A percentile compares a stretch with the other conserved stretches of the same genome.
phyloP scores from a whole-genome alignment of 2,888 invertebrate genomes.

The Conomelus anceps region DNA sequence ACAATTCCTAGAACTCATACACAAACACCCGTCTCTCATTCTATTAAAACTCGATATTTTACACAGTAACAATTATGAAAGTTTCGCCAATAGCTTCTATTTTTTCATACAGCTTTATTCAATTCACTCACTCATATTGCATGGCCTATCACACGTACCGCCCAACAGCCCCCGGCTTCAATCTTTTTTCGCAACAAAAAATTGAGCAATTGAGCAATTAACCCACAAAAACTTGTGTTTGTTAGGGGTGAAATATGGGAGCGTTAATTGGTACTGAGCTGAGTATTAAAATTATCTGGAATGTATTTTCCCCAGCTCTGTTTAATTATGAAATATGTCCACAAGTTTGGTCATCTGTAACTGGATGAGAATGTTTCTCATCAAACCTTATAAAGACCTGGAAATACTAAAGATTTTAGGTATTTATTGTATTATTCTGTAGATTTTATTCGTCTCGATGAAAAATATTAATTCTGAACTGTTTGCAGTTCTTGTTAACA shows the following conservation, averaged over 20 bases:
- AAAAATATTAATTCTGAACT: too few relatives aligned
- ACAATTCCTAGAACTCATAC: not conserved
- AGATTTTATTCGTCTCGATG: too few relatives aligned
- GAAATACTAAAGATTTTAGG: too few relatives aligned
- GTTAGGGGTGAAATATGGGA: not conserved
- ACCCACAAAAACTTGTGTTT: not conserved
- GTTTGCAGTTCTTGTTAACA: too few relatives aligned
- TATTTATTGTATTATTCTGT: too few relatives aligned
- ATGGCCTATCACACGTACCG: not conserved
- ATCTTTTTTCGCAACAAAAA: not conserved
- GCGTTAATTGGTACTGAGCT: not conserved
- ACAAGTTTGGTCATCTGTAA: too few relatives aligned
- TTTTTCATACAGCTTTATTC: not conserved
- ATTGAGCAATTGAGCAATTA: not conserved
- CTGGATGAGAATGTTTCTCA: too few relatives aligned
- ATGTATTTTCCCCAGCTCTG: not conserved
- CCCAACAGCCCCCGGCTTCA: not conserved
- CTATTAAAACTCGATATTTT: not conserved
- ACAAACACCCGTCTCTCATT: not conserved
- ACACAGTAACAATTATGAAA: not conserved
- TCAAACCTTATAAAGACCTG: too few relatives aligned
- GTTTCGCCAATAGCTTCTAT: not conserved
- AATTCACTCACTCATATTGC: not conserved
- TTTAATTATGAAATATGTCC: too few relatives aligned
- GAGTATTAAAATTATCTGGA: not conserved